phyloP scores from a whole-genome alignment of 2,113 vertebrate species.

The Mastomys coucha region DNA sequence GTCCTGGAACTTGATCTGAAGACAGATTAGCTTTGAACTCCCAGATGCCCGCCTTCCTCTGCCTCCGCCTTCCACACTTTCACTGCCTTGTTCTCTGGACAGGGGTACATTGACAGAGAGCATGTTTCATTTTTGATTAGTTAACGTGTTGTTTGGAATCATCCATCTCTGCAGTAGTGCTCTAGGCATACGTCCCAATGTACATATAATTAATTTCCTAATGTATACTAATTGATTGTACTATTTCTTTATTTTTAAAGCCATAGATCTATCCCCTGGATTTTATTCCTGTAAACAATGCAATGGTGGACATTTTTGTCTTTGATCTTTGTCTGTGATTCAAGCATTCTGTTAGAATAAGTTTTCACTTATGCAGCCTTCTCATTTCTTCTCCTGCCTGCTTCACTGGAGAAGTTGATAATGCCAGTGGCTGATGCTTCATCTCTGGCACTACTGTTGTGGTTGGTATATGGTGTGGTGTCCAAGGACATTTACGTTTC shows the following conservation, averaged over 20 bases:
- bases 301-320: slow-evolving; percentile 33
- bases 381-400: not conserved
- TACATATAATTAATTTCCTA: slow-evolving; percentile 19
- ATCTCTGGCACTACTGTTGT: not conserved
- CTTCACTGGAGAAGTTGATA: not conserved
- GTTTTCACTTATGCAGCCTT: not conserved
- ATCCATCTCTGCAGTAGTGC: slow-evolving; percentile 3
- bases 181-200: not conserved
- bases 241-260: slow-evolving; percentile 7
- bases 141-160: not conserved
- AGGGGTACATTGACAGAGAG: not conserved
- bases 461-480: not conserved
- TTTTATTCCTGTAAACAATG: slow-evolving; percentile 13
- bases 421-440: not conserved
- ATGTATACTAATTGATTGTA: not conserved
- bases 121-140: not conserved
- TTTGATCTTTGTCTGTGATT: slow-evolving; percentile 35
- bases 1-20: not conserved
- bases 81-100: not conserved
- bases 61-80: not conserved
- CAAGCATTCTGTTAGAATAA: slow-evolving; percentile 44
- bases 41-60: no score
- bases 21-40: not conserved
- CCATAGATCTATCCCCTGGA: not conserved
- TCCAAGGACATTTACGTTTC: slow-evolving; percentile 29